phyloP scores from a whole-genome alignment of 2,888 invertebrate species.

The Dorcus parallelipipedus region DNA sequence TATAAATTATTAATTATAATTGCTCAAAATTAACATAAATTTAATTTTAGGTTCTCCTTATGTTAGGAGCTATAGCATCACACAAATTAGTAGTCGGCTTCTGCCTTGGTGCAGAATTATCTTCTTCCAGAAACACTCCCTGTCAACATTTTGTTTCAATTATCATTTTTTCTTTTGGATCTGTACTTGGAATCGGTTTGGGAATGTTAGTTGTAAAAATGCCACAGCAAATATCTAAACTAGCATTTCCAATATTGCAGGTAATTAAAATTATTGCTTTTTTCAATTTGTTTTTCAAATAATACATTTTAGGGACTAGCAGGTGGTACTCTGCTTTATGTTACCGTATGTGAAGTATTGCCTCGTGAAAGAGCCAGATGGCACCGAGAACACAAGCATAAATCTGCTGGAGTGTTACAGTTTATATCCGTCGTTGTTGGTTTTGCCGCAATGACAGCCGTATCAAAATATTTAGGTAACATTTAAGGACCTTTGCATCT shows the following conservation, averaged over 20 bases:
- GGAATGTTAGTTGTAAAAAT: constrained; percentile 62
- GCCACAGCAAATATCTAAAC: constrained; percentile 49
- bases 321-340: constrained; percentile 73
- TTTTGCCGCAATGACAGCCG: constrained; percentile 61
- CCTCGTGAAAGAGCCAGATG: constrained; percentile 73
- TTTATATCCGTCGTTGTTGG: constrained; percentile 59
- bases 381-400: constrained; percentile 57
- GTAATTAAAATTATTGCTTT: constrained; percentile 40
- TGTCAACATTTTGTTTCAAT: constrained; percentile 59
- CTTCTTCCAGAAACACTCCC: constrained; percentile 35
- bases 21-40: neutral
- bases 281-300: constrained; percentile 3
- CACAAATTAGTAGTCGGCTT: constrained; percentile 82
- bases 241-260: constrained; percentile 61
- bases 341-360: constrained; percentile 73
- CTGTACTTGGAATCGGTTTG: constrained; percentile 63
- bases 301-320: constrained; percentile 58
- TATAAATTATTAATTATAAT: constrained; percentile 36
- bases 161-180: constrained; percentile 64
- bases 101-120: constrained; percentile 73
- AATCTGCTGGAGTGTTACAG: constrained; percentile 62
- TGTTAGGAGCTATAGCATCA: constrained; percentile 67
- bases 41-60: constrained; percentile 59
- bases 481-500: neutral
- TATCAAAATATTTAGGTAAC: constrained; percentile 56